Evolutionary conservation across 2,113 vertebrate species (phyloP), one percentile per base, ranked within the genome.

Genomic region (Capra hircus): DNA sequence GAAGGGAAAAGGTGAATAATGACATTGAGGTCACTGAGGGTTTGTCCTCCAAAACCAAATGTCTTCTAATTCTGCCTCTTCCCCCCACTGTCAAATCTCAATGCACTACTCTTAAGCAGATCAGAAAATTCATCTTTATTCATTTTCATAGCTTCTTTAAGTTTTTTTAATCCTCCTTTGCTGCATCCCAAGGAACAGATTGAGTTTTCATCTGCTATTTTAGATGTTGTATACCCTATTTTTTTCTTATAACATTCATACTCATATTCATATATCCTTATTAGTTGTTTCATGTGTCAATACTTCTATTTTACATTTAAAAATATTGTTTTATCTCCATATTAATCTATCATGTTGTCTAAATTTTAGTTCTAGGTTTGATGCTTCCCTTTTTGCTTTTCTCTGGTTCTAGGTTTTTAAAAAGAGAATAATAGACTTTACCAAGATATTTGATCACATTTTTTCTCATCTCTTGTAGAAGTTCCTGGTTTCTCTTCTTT

Each of bases 401-500:
- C 45, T 86, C 85, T 60, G 7, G 16, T 89, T 83, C 40, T 59
- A 87, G 50, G 16, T 90, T 83, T 93, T 83, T 60, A 16, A 77
- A 89, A 91, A 78, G 17, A 83, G 21, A 96, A 86, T 5, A 60
- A 36, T 83, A 50, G 59, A 78, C 17, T 43, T 92, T 17, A 60
- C 12, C 4, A 89, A 91, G 53, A 82, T 64, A 83, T 9, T 52
- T 57, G 7, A 50, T 87, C 17, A 95, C 30, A 30, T 94, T 67
- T 78, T 67, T 93, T 82, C 33, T 97, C 27, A 62, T 94, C 17
- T 67, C 27, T 91, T 83, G 16, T 2, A 67, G 25, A 1, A 67
- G 40, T 33, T 94, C 28, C n/a, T 85, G 19, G 16, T 95, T 97
- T 93, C 43, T 64, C 36, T 96, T 81, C 48, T 78, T 93, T 87